Evolutionary conservation across 2,888 invertebrate genomes (phyloP), one percentile per base, ranked within the genome.

Genomic region (Sesamia inferens): DNA sequence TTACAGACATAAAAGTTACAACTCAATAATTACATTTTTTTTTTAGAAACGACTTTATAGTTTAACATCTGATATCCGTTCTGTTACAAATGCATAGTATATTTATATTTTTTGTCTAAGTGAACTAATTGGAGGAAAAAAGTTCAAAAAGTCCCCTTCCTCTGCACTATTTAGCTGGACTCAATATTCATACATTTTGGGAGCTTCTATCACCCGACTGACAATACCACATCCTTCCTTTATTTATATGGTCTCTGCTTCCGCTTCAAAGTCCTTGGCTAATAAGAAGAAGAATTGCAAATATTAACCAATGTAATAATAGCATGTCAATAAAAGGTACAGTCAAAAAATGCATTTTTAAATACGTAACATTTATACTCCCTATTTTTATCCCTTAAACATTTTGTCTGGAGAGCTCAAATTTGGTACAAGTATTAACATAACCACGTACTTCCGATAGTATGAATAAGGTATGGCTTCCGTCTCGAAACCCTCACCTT

Each of bases 381-480:
- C 8, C 13, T 7, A 19, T 31, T 14, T 54, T 54, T 48, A 39
- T 6, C n/a, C 8, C 14, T 4, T 16, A 6, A 11, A 39, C 0
- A 10, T 6, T 31, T 1, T 31, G 31, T 31, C 3, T 14, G 4
- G n/a, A 31, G 10, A 4, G 67, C 59, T 0, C 5, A 62, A 5
- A 8, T 31, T 44, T 47, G 57, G 39, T 48, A 31, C 74, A 72
- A 58, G 68, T 44, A 39, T 74, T 71, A 69, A 61, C 68, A 73
- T 76, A 68, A 88, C 93, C 94, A 89, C 93, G 91, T 93, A 91
- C 93, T 93, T 92, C 92, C 91, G 89, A 79, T 76, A 31, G 16
- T 31, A 81, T 86, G 79, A 78, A 78, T 84, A 87, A 71, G 88
- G 87, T 73, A 85, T 88, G 78, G 74, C 81, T 87, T 87, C 89